Evolutionary conservation across 2,797 vertebrate species (phyloP), one percentile per base, ranked within the genome.

Genomic region (Melanitta fusca): DNA sequence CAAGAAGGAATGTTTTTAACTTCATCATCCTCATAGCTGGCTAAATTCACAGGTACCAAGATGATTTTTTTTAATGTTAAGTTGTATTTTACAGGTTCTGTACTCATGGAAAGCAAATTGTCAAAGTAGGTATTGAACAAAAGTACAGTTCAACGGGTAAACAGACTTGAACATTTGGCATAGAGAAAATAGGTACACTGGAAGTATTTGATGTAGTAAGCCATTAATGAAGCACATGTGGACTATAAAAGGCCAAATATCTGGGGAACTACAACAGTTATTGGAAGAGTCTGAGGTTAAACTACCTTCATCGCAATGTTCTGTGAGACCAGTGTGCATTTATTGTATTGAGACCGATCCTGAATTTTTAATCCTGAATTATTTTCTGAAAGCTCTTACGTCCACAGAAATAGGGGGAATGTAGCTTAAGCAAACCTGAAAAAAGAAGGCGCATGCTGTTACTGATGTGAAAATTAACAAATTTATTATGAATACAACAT

Each of bases 381-480:
- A 41, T 43, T 91, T 93, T 53, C 68, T 56, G 49, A 73, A 39
- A 96, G 70, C 83, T 72, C 38, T 75, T 85, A 45, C 0, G 0
- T 38, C 14, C 11, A 45, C 21, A 86, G 32, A 57, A 92, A 64
- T 64, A 10, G 30, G 10, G 49, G 20, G 36, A 22, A 77, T 28
- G 45, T 5, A 62, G 22, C 39, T 70, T 89, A 91, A 91, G 60
- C 6, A 13, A 80, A 36, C 49, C 43, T 82, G 54, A 78, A 91
- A 91, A 92, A 92, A 93, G 34, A 88, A 64, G 11, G 8, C 27
- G 11, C 28, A 8, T 75, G 70, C 19, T 91, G 41, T 60, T 93
- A 81, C 66, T 89, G 47, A 58, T 80, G 77, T 79, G 70, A 81
- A 93, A 93, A 86, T 47, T 69, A 81, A 85, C 77, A 39, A 47